Percentiles rank a stretch among this genome's conserved stretches.
Conservation (phyloP, 2,888 invertebrate species). For the Pseudococcus longispinus region DNA sequence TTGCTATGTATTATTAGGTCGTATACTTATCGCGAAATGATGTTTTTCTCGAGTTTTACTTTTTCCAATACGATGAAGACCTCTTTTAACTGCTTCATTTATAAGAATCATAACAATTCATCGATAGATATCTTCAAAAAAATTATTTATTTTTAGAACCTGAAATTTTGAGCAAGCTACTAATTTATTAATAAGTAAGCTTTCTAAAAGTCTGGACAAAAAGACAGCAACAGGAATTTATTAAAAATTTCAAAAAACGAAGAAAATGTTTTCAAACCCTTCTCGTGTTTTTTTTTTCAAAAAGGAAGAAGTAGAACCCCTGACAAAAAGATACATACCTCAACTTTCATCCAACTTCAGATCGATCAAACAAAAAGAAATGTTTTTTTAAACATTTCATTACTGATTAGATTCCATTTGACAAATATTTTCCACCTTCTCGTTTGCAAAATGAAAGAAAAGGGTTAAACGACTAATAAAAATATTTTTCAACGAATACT, state of each 20-base stretch:
- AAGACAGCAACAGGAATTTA: no score
- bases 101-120: no score
- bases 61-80: neutral
- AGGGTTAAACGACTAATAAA: neutral
- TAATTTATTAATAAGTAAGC: no score
- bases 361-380: neutral
- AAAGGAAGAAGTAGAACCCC: no score
- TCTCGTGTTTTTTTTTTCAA: no score
- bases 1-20: neutral
- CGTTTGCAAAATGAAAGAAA: neutral
- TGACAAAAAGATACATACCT: neutral
- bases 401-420: neutral
- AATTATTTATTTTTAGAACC: no score
- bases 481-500: neutral
- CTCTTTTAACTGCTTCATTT: no score
- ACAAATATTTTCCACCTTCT: neutral
- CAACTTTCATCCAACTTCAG: neutral
- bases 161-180: no score
- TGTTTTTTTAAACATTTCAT: neutral
- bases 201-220: no score
- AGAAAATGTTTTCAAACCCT: no score
- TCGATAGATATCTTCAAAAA: no score
- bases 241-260: no score
- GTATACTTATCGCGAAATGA: neutral
- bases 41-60: neutral